Base-by-base conservation (phyloP, 2,797 vertebrate genomes). In the Fringilla coelebs region DNA sequence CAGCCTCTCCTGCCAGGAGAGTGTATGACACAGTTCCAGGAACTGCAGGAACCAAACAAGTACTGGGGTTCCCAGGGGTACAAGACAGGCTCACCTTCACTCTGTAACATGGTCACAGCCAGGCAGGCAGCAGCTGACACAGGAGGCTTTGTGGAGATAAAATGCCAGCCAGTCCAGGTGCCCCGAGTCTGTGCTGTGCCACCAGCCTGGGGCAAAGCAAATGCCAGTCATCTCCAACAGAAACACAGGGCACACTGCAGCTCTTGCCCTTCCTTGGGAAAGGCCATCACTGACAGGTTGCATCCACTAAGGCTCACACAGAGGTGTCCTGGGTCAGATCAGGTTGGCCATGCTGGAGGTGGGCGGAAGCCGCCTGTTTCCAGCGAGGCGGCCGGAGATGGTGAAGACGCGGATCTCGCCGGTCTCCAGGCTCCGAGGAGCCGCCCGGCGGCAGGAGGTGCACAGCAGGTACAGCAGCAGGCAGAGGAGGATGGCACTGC, bases 271-370 rank as follows among this genome's bases (percentile, higher is more conserved):
- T 68, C 82, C 57, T 26, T 29, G 8, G 13, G n/a, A 63, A 63
- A 38, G 49, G 85, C 68, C 5, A 2, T 54, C 76, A 13, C 78
- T 40, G 91, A 34, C 0, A 2, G 28, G 57, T 5, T 1, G 1
- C 40, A 73, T 62, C 75, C 18, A 1, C 43, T 3, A 13, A 89
- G 45, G 52, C 41, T 89, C 81, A 57, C 0, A 0, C 66, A 72
- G 65, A 16, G 36, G 13, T 19, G 76, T 62, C 34, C 49, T 7
- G 61, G 36, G 2, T 99, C 98, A 99, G 97, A 99, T 99, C 70
- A 99, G 98, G 97, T 98, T 99, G 88, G 99, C 98, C 95, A 99
- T 98, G 95, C 99, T 99, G 91, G 99, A 99, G 41, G 99, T 98
- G 32, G 99, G 99, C 97, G 99, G 99, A 1, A 97, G 97, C 86